Evolutionary conservation across 1,140 invertebrate species (phyloP).

Genomic region (Potamilus streckersoni): DNA sequence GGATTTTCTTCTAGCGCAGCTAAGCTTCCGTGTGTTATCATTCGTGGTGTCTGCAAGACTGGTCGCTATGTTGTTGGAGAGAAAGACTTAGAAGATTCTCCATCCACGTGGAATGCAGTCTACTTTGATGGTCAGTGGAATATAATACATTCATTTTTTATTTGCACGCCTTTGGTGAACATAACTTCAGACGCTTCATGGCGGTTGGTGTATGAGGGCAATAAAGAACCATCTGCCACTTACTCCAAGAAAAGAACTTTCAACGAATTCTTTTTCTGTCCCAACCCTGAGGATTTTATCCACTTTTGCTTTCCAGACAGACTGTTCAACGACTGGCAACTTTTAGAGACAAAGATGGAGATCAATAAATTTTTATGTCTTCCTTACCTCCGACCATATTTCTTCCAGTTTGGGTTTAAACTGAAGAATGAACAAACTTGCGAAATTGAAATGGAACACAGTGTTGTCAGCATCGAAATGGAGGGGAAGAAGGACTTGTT

Average conservation of each 20-base stretch:
- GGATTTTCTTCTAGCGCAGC: slow-evolving; percentile 80
- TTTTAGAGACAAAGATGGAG: slow-evolving; percentile 4
- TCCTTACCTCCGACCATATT: slow-evolving; percentile 20
- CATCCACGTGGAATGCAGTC: slow-evolving; percentile 40
- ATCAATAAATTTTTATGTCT: slow-evolving; percentile 9
- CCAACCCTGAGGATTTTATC: slow-evolving; percentile 33
- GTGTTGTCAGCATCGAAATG: slow-evolving; percentile 23
- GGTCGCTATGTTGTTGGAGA: slow-evolving; percentile 95
- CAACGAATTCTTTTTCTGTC: slow-evolving; percentile 34
- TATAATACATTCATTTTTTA: slow-evolving; percentile 35
- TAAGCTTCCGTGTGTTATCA: slow-evolving; percentile 96
- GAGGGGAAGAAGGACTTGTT: slow-evolving; percentile 2
- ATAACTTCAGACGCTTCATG: slow-evolving; percentile 10
- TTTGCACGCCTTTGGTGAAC: slow-evolving; percentile 24
- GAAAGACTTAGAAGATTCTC: slow-evolving; percentile 89
- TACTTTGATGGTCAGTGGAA: slow-evolving; percentile 43
- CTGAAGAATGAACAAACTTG: slow-evolving; percentile 12
- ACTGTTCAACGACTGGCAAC: slow-evolving; percentile 17
- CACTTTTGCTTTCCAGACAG: slow-evolving; percentile 29
- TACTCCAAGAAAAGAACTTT: not conserved
- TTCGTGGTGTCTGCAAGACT: slow-evolving; percentile 97
- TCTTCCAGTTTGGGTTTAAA: slow-evolving; percentile 23
- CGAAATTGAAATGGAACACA: slow-evolving; percentile 11
- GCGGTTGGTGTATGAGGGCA: slow-evolving; percentile 10
- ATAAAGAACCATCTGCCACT: not conserved